A percentile compares a stretch with the other conserved stretches of the same genome.
phyloP scores from a whole-genome alignment of 2,113 vertebrate species.

The Prionailurus bengalensis region DNA sequence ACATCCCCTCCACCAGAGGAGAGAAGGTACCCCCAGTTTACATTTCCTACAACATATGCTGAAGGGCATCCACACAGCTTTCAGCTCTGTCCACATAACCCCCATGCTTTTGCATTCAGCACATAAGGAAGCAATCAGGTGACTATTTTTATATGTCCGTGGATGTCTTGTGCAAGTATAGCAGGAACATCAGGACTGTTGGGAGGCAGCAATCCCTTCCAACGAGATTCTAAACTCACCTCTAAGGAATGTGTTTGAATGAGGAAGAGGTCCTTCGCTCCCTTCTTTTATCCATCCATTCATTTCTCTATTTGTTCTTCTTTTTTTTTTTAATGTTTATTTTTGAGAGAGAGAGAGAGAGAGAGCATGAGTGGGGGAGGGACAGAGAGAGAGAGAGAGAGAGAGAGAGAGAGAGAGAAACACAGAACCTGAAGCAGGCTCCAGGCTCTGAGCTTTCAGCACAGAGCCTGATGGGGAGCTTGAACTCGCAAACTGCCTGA shows the following conservation, averaged over 20 bases:
- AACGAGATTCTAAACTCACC: background rate
- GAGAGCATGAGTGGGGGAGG: no score
- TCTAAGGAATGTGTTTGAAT: background rate
- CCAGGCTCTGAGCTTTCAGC: no score
- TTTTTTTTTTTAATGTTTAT: background rate
- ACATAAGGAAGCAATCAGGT: background rate
- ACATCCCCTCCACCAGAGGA: background rate
- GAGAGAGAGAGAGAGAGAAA: no score
- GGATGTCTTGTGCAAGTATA: background rate
- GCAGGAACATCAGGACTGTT: background rate
- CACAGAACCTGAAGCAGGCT: no score
- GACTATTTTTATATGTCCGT: background rate
- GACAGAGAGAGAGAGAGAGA: no score
- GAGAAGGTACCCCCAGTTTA: background rate
- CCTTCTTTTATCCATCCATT: background rate
- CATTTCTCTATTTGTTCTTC: conserved; percentile 19
- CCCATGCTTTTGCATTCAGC: background rate
- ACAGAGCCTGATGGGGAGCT: no score
- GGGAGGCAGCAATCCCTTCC: background rate
- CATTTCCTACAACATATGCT: no score
- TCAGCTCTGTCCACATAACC: background rate
- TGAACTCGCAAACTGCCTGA: no score
- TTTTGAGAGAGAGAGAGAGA: no score
- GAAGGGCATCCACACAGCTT: background rate
- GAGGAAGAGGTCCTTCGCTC: background rate